phyloP scores from a whole-genome alignment of 2,113 vertebrate genomes.

The human (Homo sapiens) region GRCh38 chr2:135948001-135948500 shows the following conservation, averaged over 20 bases:
- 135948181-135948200: background rate
- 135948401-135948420: background rate
- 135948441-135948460: background rate
- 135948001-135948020: background rate
- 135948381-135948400: background rate
- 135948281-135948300: background rate
- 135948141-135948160: background rate
- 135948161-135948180: background rate
- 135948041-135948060: background rate
- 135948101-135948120: background rate
- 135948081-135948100: constrained; percentile 18
- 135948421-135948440: background rate
- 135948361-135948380: background rate
- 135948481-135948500: background rate
- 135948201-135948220: constrained; percentile 26
- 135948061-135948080: background rate
- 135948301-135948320: background rate
- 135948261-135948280: background rate
- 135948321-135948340: background rate
- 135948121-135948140: constrained; percentile 3
- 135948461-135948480: background rate
- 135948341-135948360: background rate
- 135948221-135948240: background rate
- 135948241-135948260: background rate
- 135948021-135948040: constrained; percentile 30